These are phyloP conservation scores for Pachyramphus minor DNA, from an alignment of 2,113 vertebrate genomes.

Conservation along the genomic window DNA sequence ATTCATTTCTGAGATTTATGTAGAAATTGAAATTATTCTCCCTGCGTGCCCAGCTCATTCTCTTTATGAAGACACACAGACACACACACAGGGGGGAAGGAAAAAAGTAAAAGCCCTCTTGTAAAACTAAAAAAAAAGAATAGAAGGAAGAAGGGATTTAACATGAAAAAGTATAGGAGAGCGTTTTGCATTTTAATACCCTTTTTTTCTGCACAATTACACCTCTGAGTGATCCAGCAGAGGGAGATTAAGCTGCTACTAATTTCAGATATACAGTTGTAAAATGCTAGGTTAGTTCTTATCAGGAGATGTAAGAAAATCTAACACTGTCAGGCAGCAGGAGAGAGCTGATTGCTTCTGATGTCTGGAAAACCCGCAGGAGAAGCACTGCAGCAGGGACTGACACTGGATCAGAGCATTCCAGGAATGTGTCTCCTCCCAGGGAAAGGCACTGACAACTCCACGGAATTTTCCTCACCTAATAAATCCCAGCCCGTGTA, in stretches of 20 bases:
- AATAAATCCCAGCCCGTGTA: neutral
- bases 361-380: neutral
- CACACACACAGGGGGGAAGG: neutral
- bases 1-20: slow-evolving; percentile 77
- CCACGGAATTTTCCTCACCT: neutral
- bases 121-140: slow-evolving; percentile 64
- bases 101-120: slow-evolving; percentile 50
- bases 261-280: slow-evolving; percentile 60
- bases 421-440: neutral
- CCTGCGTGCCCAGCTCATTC: slow-evolving; percentile 41
- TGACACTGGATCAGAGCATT: neutral
- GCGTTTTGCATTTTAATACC: slow-evolving; percentile 77
- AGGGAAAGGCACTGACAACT: neutral
- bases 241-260: slow-evolving; percentile 68
- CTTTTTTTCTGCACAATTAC: slow-evolving; percentile 75
- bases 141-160: slow-evolving; percentile 62
- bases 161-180: slow-evolving; percentile 66
- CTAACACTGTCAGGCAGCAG: neutral
- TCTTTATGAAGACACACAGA: slow-evolving; percentile 49
- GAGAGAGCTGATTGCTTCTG: neutral
- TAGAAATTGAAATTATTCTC: slow-evolving; percentile 69
- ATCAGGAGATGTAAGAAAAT: slow-evolving; percentile 10
- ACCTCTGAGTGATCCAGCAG: slow-evolving; percentile 69
- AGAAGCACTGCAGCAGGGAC: neutral
- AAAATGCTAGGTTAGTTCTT: slow-evolving; percentile 49